Evolutionary conservation across 2,888 invertebrate species (phyloP).

Genomic region (Deilephila elpenor): DNA sequence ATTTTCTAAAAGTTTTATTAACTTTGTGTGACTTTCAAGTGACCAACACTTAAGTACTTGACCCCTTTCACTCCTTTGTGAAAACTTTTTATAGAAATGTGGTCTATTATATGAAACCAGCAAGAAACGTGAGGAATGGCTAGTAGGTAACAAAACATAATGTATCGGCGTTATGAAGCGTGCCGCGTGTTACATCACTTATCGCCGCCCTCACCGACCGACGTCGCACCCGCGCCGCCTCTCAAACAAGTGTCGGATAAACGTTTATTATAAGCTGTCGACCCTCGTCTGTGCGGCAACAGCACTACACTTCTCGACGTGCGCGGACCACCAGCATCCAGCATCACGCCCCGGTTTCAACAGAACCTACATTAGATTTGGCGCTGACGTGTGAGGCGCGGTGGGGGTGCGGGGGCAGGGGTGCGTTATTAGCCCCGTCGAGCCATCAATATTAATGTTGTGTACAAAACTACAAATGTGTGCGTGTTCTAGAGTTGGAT

Average conservation of each 20-base stretch:
- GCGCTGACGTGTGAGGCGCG: not conserved
- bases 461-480: conserved; percentile 16
- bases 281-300: not conserved
- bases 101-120: no score
- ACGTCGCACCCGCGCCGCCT: no score
- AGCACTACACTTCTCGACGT: not conserved
- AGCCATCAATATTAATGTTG: conserved; percentile 25
- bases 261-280: not conserved
- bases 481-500: conserved; percentile 4
- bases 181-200: no score
- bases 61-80: no score
- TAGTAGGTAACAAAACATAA: no score
- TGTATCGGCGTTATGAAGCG: no score
- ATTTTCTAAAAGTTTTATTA: no score
- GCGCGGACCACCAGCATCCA: not conserved
- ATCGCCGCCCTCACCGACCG: no score
- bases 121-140: no score
- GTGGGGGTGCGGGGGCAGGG: not conserved
- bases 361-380: conserved; percentile 7
- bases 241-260: not conserved
- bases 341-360: not conserved
- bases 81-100: no score
- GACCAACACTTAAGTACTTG: no score
- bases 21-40: no score
- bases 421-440: conserved; percentile 11